These are phyloP conservation scores for Dryoscopus gambensis DNA, from an alignment of 2,113 vertebrate genomes.

Conservation along the genomic window DNA sequence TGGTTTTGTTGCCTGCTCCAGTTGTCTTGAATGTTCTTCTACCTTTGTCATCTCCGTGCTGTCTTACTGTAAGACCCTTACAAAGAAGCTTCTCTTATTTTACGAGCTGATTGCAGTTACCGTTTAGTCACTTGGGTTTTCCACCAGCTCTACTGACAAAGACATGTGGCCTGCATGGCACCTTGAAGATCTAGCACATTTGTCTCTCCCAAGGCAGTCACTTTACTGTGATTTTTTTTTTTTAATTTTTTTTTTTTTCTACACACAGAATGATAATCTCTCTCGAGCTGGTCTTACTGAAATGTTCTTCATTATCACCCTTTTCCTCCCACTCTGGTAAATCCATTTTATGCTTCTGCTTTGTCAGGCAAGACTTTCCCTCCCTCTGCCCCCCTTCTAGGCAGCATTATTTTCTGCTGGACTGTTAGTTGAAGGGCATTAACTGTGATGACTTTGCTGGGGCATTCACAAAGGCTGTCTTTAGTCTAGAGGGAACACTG, in stretches of 20 bases:
- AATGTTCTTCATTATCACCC: neutral
- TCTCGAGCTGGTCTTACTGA: neutral
- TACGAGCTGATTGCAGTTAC: neutral
- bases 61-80: neutral
- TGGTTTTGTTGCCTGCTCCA: neutral
- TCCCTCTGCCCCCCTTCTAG: neutral
- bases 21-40: neutral
- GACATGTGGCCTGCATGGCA: neutral
- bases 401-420: neutral
- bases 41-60: neutral
- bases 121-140: neutral
- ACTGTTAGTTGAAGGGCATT: neutral
- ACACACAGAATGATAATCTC: neutral
- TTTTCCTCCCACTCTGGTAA: neutral
- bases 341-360: neutral
- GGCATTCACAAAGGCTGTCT: neutral
- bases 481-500: neutral
- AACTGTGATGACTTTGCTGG: neutral
- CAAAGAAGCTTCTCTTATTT: neutral
- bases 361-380: neutral
- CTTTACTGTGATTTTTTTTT: neutral
- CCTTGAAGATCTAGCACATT: neutral
- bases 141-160: neutral
- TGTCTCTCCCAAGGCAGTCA: neutral
- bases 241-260: neutral